A percentile compares a stretch with the other conserved stretches of the same genome.
These are phyloP conservation scores for Tinea pellionella DNA, from an alignment of 2,888 invertebrate genomes.

Conservation along the genomic window DNA sequence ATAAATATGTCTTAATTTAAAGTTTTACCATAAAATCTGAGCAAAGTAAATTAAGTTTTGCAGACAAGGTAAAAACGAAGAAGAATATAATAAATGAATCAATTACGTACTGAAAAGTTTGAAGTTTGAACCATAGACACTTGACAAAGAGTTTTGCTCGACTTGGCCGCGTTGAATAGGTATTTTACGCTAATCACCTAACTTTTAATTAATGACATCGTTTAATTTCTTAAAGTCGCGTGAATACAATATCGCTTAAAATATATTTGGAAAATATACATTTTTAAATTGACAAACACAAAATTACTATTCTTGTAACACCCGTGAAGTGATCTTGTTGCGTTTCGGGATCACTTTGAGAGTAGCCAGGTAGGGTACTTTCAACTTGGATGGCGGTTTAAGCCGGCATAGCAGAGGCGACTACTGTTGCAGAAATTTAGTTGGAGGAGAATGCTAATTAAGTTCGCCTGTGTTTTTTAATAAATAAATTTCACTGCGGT, in stretches of 20 bases:
- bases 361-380: too few species aligned
- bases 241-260: constrained; percentile 18
- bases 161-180: constrained; percentile 32
- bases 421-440: too few species aligned
- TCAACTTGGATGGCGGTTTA: too few species aligned
- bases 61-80: background rate
- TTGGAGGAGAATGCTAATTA: too few species aligned
- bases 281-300: too few species aligned
- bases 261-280: background rate
- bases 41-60: background rate
- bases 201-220: constrained; percentile 50
- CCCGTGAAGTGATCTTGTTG: too few species aligned
- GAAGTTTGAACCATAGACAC: constrained; percentile 22
- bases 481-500: too few species aligned
- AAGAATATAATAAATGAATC: constrained; percentile 32
- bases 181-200: constrained; percentile 46
- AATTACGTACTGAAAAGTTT: constrained; percentile 26
- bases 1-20: too few species aligned
- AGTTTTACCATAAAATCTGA: background rate
- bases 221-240: constrained; percentile 35
- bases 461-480: too few species aligned
- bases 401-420: too few species aligned
- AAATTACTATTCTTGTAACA: too few species aligned
- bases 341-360: too few species aligned
- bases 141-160: constrained; percentile 34